Base-by-base conservation (phyloP, 2,113 vertebrate species). In the Cavia aperea region DNA sequence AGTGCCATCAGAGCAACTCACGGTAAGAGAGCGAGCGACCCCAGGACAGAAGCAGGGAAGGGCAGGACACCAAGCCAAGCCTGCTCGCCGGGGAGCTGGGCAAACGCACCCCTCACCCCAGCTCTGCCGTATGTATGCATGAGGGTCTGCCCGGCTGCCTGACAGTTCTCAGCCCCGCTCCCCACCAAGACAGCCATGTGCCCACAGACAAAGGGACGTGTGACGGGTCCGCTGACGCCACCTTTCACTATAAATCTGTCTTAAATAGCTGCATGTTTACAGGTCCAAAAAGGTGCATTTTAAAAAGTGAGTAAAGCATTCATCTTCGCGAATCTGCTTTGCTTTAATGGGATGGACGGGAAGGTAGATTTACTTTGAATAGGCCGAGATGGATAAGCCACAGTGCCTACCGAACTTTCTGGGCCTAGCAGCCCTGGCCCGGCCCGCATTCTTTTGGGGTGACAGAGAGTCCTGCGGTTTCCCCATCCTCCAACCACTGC, bases 371-470 rank as follows among this genome's bases (percentile, higher is more conserved):
- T 46, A 60, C 63, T 86, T 89, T 43, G 87, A 72, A 31, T 93
- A 54, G n/a, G 54, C 46, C 0, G 7, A 29, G 65, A 33, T 3
- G 4, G 24, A 36, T 85, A 54, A 46, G 36, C 88, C 84, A 54
- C 23, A 58, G 49, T 54, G 89, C 72, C 82, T 83, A 83, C 36
- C 93, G 94, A 92, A 91, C 89, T 83, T 63, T 94, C 89, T 72
- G 12, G 54, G 77, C 93, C 91, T 65, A 68, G 81, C 79, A 54
- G 86, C 72, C 58, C 21, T 49, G 33, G 91, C 83, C 85, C 19
- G 16, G 62, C 75, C 68, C 4, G 95, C 98, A 98, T 98, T 98
- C 98, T 97, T 98, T 97, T 95, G 91, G 97, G 97, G 97, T 98
- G 98, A 98, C 97, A 97, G 96, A 97, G 98, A 95, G 96, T 96